Evolutionary conservation across 1,140 invertebrate genomes (phyloP), one percentile per base, ranked within the genome.

Genomic region (Gonatopus flavifemur): DNA sequence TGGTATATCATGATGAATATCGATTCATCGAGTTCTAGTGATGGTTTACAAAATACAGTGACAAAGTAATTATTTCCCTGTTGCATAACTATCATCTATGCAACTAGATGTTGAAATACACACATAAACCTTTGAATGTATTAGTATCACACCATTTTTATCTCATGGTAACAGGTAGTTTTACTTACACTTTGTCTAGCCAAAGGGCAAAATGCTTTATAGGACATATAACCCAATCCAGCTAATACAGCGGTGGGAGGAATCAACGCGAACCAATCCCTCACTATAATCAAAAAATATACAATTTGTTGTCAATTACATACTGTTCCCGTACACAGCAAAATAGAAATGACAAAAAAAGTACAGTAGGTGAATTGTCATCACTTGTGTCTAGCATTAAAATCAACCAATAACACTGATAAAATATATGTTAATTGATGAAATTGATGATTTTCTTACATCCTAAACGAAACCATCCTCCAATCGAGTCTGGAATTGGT

Each of bases 401-500:
- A n/a, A n/a, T n/a, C n/a, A n/a, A n/a, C n/a, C n/a, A n/a, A n/a
- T n/a, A n/a, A n/a, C n/a, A n/a, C n/a, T n/a, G 1, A 37, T 22
- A 10, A 36, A 22, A 44, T 40, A 10, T 15, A 7, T 1, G 0
- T 6, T 1, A n/a, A 36, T 30, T 12, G 33, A 48, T 5, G 21
- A 36, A 7, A 28, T 16, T 52, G 6, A 10, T 48, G 18, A 30
- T 22, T 52, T 35, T 52, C 52, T 79, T 82, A 91, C 89, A 78
- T 75, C 88, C 84, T 47, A 91, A 80, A 58, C 82, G 83, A 67
- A 92, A 91, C 88, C 88, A 90, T 61, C 89, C 89, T 37, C 85
- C 82, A 55, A 90, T 72, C 3, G 84, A 81, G 64, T 90, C 82
- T 2, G 89, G 89, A 64, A 92, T 84, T 12, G 89, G 89, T 57